These are phyloP conservation scores for Dolichomitus sp. DNA, from an alignment of 2,888 invertebrate genomes.

Conservation along the genomic window DNA sequence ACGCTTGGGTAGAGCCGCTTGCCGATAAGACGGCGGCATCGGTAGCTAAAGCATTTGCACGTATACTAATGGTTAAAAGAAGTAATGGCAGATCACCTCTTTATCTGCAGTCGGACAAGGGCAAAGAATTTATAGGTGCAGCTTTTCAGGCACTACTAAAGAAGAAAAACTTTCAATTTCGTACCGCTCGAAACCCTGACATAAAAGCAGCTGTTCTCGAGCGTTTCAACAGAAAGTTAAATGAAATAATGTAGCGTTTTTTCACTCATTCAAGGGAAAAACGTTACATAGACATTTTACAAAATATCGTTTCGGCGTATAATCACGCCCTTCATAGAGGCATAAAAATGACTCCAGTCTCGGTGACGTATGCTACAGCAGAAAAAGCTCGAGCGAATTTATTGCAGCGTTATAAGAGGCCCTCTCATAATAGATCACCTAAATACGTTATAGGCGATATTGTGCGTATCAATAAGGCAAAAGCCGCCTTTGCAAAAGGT, in stretches of 20 bases:
- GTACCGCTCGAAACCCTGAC: slow-evolving; percentile 56
- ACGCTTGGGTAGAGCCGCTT: neutral
- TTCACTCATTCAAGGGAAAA: slow-evolving; percentile 19
- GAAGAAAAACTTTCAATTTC: slow-evolving; percentile 42
- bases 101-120: no score
- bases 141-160: no score
- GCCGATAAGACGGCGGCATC: neutral
- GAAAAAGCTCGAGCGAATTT: neutral
- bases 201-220: slow-evolving; percentile 59
- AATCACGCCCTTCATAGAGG: neutral
- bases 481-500: no score
- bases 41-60: neutral
- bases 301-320: neutral
- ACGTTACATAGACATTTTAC: neutral
- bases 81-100: no score
- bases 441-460: no score
- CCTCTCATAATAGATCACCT: neutral
- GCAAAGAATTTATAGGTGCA: no score
- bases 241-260: slow-evolving; percentile 64
- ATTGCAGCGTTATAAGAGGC: neutral
- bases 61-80: neutral
- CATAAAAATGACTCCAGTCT: neutral
- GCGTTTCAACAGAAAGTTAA: slow-evolving; percentile 52
- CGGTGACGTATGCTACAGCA: neutral
- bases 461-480: no score